Percentiles rank a stretch among this genome's conserved stretches.
Conservation (phyloP, 2,113 vertebrate genomes). For the Camelus bactrianus region DNA sequence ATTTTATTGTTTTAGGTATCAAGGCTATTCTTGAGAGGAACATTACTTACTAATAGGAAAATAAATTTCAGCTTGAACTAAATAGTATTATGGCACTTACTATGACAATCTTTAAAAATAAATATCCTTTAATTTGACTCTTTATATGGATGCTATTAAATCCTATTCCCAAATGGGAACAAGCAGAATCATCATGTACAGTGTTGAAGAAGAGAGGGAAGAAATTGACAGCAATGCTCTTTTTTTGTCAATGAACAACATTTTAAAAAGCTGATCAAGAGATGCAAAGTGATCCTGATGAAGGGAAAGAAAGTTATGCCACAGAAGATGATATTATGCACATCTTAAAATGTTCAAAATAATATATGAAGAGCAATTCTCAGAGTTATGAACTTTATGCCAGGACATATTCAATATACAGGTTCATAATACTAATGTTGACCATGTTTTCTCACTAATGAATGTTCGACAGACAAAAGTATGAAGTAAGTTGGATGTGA, state of each 20-base stretch:
- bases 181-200: neutral
- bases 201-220: neutral
- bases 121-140: neutral
- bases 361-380: neutral
- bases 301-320: neutral
- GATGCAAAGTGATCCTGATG: neutral
- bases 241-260: neutral
- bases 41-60: neutral
- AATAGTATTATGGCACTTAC: neutral
- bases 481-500: neutral
- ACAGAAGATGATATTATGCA: neutral
- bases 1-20: too few species aligned
- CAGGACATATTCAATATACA: neutral
- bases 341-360: neutral
- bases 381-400: neutral
- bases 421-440: neutral
- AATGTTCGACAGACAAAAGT: neutral
- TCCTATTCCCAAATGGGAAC: neutral
- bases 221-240: neutral
- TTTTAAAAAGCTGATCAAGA: neutral
- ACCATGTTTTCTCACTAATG: neutral
- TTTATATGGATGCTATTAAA: neutral
- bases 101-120: neutral
- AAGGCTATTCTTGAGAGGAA: neutral
- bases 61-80: neutral